Base-by-base conservation (phyloP, 2,113 vertebrate species). In the Camelus bactrianus region DNA sequence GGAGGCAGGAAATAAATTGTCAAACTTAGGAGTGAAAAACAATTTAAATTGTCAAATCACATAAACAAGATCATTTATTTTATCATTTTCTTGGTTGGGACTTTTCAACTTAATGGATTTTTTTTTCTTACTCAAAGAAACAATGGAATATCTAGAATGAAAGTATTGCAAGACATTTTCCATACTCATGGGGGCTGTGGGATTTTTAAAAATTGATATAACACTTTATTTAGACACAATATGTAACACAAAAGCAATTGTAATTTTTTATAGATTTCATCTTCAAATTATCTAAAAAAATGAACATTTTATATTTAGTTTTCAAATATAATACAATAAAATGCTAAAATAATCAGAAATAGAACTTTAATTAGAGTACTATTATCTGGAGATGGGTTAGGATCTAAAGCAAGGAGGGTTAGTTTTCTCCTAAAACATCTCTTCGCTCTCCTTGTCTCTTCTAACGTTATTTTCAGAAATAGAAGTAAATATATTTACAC, bases 1-100 rank as follows among this genome's bases (percentile, higher is more conserved):
- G 54, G 65, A 93, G n/a, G 97, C 95, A 5, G 96, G 38, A 77
- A 98, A 84, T 72, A 95, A 42, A 83, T 95, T 97, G 60, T 96
- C 85, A 86, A 96, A 69, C 75, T 56, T 95, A 58, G 48, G 58
- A 96, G 28, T 91, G 15, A 64, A 97, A 97, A 92, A 38, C 60
- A 96, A 93, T 88, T 92, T 90, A 96, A 81, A 96, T 64, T 97
- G 72, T 88, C 97, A 72, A 96, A 69, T 86, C 73, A 88, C 70
- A 97, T 91, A 79, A 88, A 56, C 42, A 91, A 92, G 26, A 93
- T 19, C 6, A 93, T 79, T 89, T 97, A 96, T 97, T 98, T 95
- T 93, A 95, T 82, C 28, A 92, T 98, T 84, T n/a, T 48, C n/a
- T 91, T 94, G 13, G 35, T 52, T 65, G 84, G 11, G 16, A 48